Percentiles rank a stretch among this genome's conserved stretches.
Evolutionary conservation across 2,888 invertebrate species (phyloP).

Genomic region (Odontothrips loti): DNA sequence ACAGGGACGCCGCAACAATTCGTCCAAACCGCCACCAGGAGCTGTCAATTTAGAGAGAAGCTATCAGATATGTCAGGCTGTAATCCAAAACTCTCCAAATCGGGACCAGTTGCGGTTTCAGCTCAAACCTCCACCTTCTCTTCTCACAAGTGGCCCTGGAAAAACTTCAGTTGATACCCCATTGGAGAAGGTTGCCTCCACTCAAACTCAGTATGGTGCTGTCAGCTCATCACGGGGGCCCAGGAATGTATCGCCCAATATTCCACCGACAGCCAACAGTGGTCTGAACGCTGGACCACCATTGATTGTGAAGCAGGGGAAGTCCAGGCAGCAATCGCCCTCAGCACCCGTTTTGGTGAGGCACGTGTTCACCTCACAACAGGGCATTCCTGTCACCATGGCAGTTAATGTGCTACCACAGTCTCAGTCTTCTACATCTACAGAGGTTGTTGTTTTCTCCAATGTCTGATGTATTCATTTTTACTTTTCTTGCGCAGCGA

Average conservation of each 20-base stretch:
- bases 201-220: slow-evolving; percentile 47
- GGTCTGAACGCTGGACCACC: slow-evolving; percentile 41
- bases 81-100: slow-evolving; percentile 90
- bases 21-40: slow-evolving; percentile 78
- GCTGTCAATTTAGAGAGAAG: slow-evolving; percentile 90
- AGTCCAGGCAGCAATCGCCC: slow-evolving; percentile 52
- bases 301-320: slow-evolving; percentile 27
- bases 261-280: slow-evolving; percentile 42
- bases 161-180: slow-evolving; percentile 32
- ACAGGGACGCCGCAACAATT: slow-evolving; percentile 48
- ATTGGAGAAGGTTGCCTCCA: slow-evolving; percentile 34
- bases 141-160: slow-evolving; percentile 52
- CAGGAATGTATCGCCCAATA: slow-evolving; percentile 46
- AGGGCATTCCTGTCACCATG: slow-evolving; percentile 56
- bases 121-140: slow-evolving; percentile 77
- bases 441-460: slow-evolving; percentile 36
- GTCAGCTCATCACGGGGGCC: slow-evolving; percentile 46
- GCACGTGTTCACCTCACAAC: slow-evolving; percentile 56
- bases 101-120: slow-evolving; percentile 80
- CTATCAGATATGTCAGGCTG: slow-evolving; percentile 80
- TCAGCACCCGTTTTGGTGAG: slow-evolving; percentile 61
- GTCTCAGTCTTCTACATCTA: slow-evolving; percentile 43
- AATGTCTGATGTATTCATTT: not conserved
- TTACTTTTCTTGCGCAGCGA: not conserved
- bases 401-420: slow-evolving; percentile 49